These are phyloP conservation scores for Neostethus bicornis DNA, from an alignment of 2,797 vertebrate species.

Conservation along the genomic window DNA sequence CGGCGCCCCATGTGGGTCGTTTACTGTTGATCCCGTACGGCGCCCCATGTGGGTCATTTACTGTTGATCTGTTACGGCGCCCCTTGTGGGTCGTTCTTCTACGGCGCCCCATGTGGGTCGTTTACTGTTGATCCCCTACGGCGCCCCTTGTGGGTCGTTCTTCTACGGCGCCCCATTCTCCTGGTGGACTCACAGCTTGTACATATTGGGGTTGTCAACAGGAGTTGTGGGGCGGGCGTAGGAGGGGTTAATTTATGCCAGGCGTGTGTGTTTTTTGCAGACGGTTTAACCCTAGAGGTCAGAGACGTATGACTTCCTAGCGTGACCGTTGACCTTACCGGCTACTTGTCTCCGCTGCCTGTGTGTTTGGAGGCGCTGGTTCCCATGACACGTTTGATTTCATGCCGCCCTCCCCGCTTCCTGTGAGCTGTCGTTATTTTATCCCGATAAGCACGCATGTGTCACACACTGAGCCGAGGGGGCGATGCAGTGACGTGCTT, in stretches of 20 bases:
- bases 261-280: slow-evolving; percentile 48
- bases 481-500: slow-evolving; percentile 68
- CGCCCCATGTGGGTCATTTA: too few relatives aligned
- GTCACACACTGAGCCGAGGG: slow-evolving; percentile 37
- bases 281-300: slow-evolving; percentile 69
- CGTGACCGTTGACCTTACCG: slow-evolving; percentile 74
- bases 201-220: too few relatives aligned
- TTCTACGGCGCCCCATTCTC: too few relatives aligned
- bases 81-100: too few relatives aligned
- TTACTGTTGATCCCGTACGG: too few relatives aligned
- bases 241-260: slow-evolving; percentile 64
- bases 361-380: slow-evolving; percentile 42
- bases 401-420: slow-evolving; percentile 65
- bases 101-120: too few relatives aligned
- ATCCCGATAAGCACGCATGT: slow-evolving; percentile 64
- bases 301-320: slow-evolving; percentile 74
- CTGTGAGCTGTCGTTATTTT: slow-evolving; percentile 74
- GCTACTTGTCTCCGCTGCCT: slow-evolving; percentile 55
- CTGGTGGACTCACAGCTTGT: too few relatives aligned
- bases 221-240: too few relatives aligned
- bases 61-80: too few relatives aligned
- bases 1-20: too few relatives aligned
- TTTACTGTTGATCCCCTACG: too few relatives aligned
- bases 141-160: too few relatives aligned
- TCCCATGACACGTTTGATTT: slow-evolving; percentile 73